A percentile compares a stretch with the other conserved stretches of the same genome.
Evolutionary conservation across 2,113 vertebrate species (phyloP).

Genomic region (Clarias magur): DNA sequence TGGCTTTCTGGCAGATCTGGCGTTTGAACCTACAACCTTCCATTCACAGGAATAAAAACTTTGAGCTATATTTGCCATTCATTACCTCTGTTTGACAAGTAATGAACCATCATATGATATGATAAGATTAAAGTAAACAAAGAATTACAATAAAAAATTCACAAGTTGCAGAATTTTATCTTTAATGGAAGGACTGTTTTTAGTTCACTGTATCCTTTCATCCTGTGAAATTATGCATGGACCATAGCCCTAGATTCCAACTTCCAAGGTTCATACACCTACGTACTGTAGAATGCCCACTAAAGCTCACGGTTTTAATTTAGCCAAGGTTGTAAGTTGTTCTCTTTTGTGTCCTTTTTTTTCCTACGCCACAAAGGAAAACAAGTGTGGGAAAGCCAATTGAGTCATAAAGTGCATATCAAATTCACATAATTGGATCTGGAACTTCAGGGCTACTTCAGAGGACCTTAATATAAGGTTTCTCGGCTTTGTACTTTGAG

Average conservation of each 20-base stretch:
- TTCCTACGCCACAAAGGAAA: slow-evolving; percentile 48
- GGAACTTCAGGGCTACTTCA: slow-evolving; percentile 48
- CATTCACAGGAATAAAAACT: not conserved
- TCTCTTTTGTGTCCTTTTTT: slow-evolving; percentile 62
- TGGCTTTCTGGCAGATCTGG: not conserved
- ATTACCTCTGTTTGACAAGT: not conserved
- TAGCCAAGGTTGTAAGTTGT: slow-evolving; percentile 27
- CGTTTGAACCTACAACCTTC: not conserved
- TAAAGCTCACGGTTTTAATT: slow-evolving; percentile 5
- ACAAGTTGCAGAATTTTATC: not conserved
- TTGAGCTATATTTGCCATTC: not conserved
- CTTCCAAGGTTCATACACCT: not conserved
- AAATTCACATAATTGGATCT: slow-evolving; percentile 47
- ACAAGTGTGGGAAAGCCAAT: slow-evolving; percentile 35
- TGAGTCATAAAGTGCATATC: slow-evolving; percentile 58
- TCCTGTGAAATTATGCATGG: not conserved
- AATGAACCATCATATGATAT: not conserved
- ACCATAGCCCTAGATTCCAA: not conserved
- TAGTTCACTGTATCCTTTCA: not conserved
- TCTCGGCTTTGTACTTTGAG: slow-evolving; percentile 65
- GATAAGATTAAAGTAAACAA: not conserved
- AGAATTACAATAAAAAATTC: not conserved
- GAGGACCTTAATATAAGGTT: slow-evolving; percentile 51
- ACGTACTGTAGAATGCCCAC: not conserved
- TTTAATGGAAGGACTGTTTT: not conserved